Percentiles rank a stretch among this genome's conserved stretches.
Conservation (phyloP, 2,797 vertebrate species). For the Numenius phaeopus region DNA sequence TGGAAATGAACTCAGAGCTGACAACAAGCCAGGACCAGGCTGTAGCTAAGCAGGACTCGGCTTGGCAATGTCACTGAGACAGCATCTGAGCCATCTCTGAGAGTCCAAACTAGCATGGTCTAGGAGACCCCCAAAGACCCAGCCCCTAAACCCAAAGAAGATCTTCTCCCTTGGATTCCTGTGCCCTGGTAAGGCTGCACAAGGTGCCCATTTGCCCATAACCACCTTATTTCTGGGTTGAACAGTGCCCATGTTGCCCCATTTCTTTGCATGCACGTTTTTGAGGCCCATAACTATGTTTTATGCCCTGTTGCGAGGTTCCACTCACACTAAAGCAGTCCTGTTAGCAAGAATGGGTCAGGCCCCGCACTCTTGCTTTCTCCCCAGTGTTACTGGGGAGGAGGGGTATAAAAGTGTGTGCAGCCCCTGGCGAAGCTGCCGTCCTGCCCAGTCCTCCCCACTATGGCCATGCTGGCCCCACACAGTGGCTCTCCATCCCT, state of each 20-base stretch:
- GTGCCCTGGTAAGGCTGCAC: neutral
- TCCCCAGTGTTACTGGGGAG: neutral
- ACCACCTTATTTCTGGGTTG: neutral
- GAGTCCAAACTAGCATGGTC: accelerated
- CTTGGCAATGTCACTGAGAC: neutral
- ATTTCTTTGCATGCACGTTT: neutral
- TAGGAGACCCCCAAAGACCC: neutral
- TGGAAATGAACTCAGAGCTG: neutral
- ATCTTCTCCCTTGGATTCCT: neutral
- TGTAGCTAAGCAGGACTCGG: neutral
- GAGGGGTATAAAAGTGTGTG: neutral
- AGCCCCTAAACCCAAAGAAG: neutral
- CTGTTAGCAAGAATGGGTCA: neutral
- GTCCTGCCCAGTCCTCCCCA: neutral
- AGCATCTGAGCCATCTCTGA: neutral
- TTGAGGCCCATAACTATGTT: neutral
- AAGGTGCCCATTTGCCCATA: neutral
- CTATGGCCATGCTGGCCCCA: neutral
- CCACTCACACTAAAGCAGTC: neutral
- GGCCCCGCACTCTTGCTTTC: no score
- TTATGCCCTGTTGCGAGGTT: neutral
- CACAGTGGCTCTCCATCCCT: neutral
- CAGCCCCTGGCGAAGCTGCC: neutral
- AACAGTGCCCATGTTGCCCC: neutral
- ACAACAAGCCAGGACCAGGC: neutral